Base-by-base conservation (phyloP, 2,797 vertebrate species). In the Phataginus tricuspis region DNA sequence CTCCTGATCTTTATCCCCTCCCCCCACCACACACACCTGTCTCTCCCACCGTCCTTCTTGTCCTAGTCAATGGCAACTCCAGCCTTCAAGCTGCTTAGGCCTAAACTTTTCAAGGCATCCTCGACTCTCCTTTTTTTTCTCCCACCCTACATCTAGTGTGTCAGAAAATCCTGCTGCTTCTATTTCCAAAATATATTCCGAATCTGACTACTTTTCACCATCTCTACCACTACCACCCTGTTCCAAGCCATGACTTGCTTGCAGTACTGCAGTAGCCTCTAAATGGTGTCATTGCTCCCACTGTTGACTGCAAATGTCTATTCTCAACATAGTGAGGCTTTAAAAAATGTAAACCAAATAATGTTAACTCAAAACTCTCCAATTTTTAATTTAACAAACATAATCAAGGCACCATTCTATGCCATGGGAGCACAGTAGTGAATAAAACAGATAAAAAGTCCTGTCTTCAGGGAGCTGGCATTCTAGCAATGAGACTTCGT, bases 141-240 rank as follows among this genome's bases (percentile, higher is more conserved):
- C 39, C 15, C 16, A 74, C 16, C 69, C 45, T 84, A 39, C 18
- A 34, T 31, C 7, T n/a, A 90, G 19, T 49, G 77, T 21, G 68
- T 93, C 45, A 87, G 49, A 57, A 92, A 93, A 79, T 80, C n/a
- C 42, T 86, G 51, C 21, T 59, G n/a, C n/a, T 83, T 92, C 61
- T 55, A 66, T 21, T 91, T 93, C 91, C 45, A 57, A 93, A 94
- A 79, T 93, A 84, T 27, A 49, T 57, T 59, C 45, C 23, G 29
- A 92, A 90, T 77, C 71, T 85, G 29, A 92, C 31, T 15, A 91
- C 21, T 57, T 86, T 25, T 77, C 61, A 92, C n/a, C 27, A 57
- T 55, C 21, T 49, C 49, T 15, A 86, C 31, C 31, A 25, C 51
- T 29, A 71, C 7, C n/a, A n/a, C 15, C 23, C 37, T 51, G 7